A percentile compares a stretch with the other conserved stretches of the same genome.
phyloP scores from a whole-genome alignment of 1,140 invertebrate genomes.

The Drosophila tropicalis region DNA sequence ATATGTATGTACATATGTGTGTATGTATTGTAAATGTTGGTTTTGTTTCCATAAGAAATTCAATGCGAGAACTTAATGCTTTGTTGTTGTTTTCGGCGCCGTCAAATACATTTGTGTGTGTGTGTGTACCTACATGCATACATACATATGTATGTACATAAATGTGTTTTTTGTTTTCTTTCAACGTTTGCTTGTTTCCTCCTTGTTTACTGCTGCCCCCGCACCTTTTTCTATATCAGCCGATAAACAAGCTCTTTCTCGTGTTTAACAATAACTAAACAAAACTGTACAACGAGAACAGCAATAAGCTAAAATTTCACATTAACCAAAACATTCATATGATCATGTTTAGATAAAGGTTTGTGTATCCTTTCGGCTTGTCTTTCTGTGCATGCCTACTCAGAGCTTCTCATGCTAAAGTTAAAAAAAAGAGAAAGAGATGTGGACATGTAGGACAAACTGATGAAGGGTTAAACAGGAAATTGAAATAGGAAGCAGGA shows the following conservation, averaged over 20 bases:
- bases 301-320: neutral
- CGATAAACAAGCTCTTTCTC: conserved; percentile 41
- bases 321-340: neutral
- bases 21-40: conserved; percentile 6
- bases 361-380: no score
- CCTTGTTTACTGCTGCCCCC: conserved; percentile 12
- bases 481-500: neutral
- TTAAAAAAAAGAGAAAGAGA: no score
- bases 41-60: conserved; percentile 17
- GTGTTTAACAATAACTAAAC: conserved; percentile 43
- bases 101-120: conserved; percentile 2
- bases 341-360: no score
- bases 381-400: no score
- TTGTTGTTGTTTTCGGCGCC: conserved; percentile 20
- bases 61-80: conserved; percentile 23
- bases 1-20: neutral
- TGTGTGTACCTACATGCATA: no score
- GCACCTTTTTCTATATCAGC: conserved; percentile 56
- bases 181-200: conserved; percentile 12
- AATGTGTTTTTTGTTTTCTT: no score
- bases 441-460: no score
- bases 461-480: no score
- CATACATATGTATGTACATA: no score
- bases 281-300: conserved; percentile 2
- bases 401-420: no score